Evolutionary conservation across 2,888 invertebrate species (phyloP).

Genomic region (Harpagoxenus sublaevis): DNA sequence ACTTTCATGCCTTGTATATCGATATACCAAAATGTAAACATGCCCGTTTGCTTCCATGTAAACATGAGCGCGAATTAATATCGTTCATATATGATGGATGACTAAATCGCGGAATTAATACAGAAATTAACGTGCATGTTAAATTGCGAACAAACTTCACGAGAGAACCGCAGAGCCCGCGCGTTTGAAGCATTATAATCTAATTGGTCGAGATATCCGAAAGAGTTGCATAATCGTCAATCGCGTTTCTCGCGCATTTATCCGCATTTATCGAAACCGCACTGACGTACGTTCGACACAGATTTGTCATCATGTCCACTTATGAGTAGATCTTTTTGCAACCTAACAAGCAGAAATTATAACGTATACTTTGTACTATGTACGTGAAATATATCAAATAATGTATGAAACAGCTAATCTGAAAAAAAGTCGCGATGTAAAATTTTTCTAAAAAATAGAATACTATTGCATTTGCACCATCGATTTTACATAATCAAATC

Average conservation of each 20-base stretch:
- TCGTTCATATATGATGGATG: slow-evolving; percentile 23
- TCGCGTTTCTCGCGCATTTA: slow-evolving; percentile 12
- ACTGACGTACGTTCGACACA: neutral
- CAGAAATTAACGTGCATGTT: slow-evolving; percentile 41
- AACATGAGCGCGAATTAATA: slow-evolving; percentile 37
- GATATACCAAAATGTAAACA: slow-evolving; percentile 36
- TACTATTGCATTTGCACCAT: neutral
- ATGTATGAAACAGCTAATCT: neutral
- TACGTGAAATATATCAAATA: neutral
- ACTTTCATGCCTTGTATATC: slow-evolving; percentile 25
- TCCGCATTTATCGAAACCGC: slow-evolving; percentile 21
- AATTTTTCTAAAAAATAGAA: neutral
- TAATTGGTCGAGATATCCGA: slow-evolving; percentile 26
- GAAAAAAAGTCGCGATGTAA: neutral
- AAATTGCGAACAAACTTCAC: slow-evolving; percentile 43
- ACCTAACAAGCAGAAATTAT: neutral
- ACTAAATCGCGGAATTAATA: slow-evolving; percentile 47
- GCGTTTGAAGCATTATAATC: slow-evolving; percentile 48
- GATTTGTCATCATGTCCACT: neutral
- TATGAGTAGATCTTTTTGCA: neutral
- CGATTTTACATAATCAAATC: slow-evolving; percentile 1
- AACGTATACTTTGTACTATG: neutral
- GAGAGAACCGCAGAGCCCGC: slow-evolving; percentile 14
- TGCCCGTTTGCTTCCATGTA: slow-evolving; percentile 3
- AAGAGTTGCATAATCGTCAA: slow-evolving; percentile 38